These are phyloP conservation scores for Hypsopygia costalis DNA, from an alignment of 2,888 invertebrate genomes.

Conservation along the genomic window DNA sequence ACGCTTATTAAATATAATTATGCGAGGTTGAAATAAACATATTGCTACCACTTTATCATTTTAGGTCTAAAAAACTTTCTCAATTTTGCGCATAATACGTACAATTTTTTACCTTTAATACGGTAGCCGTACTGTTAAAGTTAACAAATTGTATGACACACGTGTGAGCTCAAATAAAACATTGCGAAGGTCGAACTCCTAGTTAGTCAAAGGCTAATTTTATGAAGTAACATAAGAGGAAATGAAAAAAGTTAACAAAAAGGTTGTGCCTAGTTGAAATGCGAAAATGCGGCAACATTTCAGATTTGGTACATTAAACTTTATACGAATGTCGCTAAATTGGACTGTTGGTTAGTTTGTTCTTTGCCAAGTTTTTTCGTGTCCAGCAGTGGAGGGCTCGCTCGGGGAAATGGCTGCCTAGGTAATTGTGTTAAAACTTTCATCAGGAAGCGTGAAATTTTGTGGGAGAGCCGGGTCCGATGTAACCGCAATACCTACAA, in stretches of 20 bases:
- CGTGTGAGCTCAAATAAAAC: no score
- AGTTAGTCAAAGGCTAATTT: slow-evolving; percentile 5
- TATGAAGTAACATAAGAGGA: slow-evolving; percentile 7
- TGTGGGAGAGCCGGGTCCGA: slow-evolving; percentile 53
- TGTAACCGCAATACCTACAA: slow-evolving; percentile 55
- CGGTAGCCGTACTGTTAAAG: no score
- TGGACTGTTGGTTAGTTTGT: slow-evolving; percentile 76
- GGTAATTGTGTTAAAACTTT: slow-evolving; percentile 79
- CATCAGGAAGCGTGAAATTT: slow-evolving; percentile 75
- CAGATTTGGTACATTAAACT: slow-evolving; percentile 77
- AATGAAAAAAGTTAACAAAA: slow-evolving; percentile 15
- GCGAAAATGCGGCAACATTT: slow-evolving; percentile 59
- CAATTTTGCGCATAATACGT: no score
- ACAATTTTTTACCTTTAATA: no score
- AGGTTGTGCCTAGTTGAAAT: slow-evolving; percentile 49
- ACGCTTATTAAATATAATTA: no score
- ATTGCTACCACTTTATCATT: no score
- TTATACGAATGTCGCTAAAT: slow-evolving; percentile 73
- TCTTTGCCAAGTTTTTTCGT: slow-evolving; percentile 76
- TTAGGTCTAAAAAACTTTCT: no score
- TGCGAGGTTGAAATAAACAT: no score
- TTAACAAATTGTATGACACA: no score
- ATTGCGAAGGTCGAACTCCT: background rate
- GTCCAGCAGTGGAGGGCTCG: slow-evolving; percentile 61
- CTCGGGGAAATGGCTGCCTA: slow-evolving; percentile 59